Evolutionary conservation across 2,888 invertebrate genomes (phyloP).

Genomic region (Stenotaenia linearis): DNA sequence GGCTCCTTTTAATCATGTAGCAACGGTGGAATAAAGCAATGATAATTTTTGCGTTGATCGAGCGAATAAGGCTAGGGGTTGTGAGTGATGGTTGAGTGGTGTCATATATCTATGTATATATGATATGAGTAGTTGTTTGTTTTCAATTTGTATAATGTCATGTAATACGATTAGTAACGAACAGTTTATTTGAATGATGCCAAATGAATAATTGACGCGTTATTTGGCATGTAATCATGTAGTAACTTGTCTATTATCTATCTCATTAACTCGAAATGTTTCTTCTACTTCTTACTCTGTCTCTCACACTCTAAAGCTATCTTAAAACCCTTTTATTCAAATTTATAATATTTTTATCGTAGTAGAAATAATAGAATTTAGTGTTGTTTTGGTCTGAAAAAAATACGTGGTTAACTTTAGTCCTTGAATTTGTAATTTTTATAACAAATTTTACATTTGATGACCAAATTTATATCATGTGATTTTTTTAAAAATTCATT

Average conservation of each 20-base stretch:
- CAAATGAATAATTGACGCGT: not conserved
- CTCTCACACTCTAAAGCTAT: not conserved
- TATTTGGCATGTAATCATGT: not conserved
- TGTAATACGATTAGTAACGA: not conserved
- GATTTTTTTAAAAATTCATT: too few species aligned
- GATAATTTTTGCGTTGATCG: not conserved
- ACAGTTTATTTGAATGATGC: not conserved
- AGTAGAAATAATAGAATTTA: not conserved
- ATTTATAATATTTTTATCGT: not conserved
- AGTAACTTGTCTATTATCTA: not conserved
- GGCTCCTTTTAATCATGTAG: not conserved
- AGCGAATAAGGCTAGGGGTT: not conserved
- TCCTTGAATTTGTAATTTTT: not conserved
- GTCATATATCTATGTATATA: not conserved
- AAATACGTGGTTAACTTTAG: not conserved
- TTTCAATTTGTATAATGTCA: not conserved
- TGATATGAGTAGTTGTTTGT: not conserved
- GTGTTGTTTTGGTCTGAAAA: not conserved
- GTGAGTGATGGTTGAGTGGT: not conserved
- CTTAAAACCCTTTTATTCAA: not conserved
- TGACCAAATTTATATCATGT: not conserved
- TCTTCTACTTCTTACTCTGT: not conserved
- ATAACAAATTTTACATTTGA: not conserved
- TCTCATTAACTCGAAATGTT: not conserved
- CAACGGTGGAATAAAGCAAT: not conserved